phyloP scores from a whole-genome alignment of 1,140 invertebrate species.

The Pseudomyrmex concolor region DNA sequence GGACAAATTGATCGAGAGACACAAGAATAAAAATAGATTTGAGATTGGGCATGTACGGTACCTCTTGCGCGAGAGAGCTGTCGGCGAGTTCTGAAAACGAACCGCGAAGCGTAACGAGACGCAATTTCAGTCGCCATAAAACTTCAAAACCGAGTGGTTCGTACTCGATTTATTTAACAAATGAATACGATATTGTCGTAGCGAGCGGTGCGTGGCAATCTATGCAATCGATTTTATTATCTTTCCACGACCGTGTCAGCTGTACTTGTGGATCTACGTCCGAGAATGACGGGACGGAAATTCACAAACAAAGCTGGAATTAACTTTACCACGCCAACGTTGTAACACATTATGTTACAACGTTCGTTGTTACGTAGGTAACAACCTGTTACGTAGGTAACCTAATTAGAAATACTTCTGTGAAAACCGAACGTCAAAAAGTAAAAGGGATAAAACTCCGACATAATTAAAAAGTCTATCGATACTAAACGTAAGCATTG shows the following conservation, averaged over 20 bases:
- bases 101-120: constrained; percentile 49
- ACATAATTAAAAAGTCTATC: constrained; percentile 46
- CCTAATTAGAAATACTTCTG: constrained; percentile 37
- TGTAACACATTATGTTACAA: constrained; percentile 32
- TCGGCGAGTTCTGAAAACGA: constrained; percentile 37
- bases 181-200: constrained; percentile 35
- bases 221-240: constrained; percentile 49
- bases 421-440: constrained; percentile 5
- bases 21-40: constrained; percentile 11
- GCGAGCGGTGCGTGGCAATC: constrained; percentile 26
- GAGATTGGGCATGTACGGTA: constrained; percentile 12
- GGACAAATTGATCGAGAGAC: constrained; percentile 10
- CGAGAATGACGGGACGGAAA: neutral
- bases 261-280: constrained; percentile 13
- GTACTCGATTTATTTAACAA: constrained; percentile 46
- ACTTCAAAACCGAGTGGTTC: constrained; percentile 33
- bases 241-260: neutral
- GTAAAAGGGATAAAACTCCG: neutral
- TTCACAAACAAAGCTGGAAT: neutral
- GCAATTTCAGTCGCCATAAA: constrained; percentile 45
- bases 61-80: constrained; percentile 37
- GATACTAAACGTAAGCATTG: constrained; percentile 37
- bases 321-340: constrained; percentile 5
- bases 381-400: too few relatives aligned
- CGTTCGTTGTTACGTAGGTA: neutral